Evolutionary conservation across 2,113 vertebrate genomes (phyloP).

Genomic region (Sterna hirundo): DNA sequence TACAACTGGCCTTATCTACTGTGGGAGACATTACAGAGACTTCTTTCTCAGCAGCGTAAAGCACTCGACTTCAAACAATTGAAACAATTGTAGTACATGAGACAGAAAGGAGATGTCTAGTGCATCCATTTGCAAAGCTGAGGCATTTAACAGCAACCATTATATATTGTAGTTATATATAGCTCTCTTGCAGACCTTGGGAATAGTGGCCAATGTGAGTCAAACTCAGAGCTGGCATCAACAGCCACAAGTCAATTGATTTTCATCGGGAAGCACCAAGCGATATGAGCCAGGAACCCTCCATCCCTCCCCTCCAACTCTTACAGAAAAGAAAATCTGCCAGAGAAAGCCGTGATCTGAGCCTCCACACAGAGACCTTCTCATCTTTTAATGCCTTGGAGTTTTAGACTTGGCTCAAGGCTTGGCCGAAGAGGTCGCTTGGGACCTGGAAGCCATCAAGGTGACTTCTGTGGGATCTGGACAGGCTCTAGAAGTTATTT

Average conservation of each 20-base stretch:
- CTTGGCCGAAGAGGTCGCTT: not conserved
- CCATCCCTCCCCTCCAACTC: not conserved
- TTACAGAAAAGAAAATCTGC: not conserved
- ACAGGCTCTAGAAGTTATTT: not conserved
- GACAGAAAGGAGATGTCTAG: conserved; percentile 42
- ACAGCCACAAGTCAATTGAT: not conserved
- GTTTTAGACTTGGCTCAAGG: not conserved
- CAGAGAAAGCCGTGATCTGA: not conserved
- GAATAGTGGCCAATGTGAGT: not conserved
- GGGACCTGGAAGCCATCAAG: not conserved
- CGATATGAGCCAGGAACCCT: not conserved
- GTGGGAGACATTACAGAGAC: conserved; percentile 27
- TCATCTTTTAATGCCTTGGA: not conserved
- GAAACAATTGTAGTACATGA: conserved; percentile 17
- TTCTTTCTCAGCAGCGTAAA: conserved; percentile 50
- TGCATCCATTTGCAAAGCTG: conserved; percentile 26
- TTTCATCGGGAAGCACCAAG: not conserved
- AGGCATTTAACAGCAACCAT: conserved; percentile 33
- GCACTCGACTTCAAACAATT: conserved; percentile 46
- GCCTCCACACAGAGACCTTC: not conserved
- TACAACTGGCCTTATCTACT: conserved; percentile 45
- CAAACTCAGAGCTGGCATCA: conserved; percentile 8
- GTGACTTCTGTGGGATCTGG: not conserved
- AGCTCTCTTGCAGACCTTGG: conserved; percentile 8
- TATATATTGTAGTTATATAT: conserved; percentile 47